A percentile compares a stretch with the other conserved stretches of the same genome.
These are phyloP conservation scores for Ylistrum balloti DNA, from an alignment of 1,140 invertebrate species.

Conservation along the genomic window DNA sequence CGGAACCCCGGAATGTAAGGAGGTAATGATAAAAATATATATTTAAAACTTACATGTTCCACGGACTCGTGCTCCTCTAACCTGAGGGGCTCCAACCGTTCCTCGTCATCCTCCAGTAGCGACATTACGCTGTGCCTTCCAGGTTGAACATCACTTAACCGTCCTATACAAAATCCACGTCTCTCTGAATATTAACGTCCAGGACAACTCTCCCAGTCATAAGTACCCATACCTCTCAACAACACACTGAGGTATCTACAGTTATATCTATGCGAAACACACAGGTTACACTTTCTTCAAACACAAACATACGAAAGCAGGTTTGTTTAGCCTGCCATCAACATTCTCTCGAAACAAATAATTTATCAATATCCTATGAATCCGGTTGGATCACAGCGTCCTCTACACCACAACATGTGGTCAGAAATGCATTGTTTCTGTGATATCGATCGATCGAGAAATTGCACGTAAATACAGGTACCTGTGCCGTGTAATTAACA, in stretches of 20 bases:
- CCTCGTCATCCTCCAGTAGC: not conserved
- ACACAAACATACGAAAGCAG: not conserved
- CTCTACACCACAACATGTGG: not conserved
- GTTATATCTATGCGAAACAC: no score
- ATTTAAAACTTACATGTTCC: not conserved
- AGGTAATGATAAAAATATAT: not conserved
- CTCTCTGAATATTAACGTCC: not conserved
- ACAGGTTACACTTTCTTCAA: not conserved
- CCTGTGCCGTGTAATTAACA: not conserved
- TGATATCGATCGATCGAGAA: not conserved
- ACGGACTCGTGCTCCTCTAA: not conserved
- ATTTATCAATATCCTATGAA: constrained; percentile 6
- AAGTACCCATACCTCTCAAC: not conserved
- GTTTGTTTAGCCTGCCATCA: not conserved
- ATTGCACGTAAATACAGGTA: not conserved
- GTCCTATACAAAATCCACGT: not conserved
- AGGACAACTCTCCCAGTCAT: not conserved
- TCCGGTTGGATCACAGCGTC: not conserved
- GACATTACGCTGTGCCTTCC: not conserved
- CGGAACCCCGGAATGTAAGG: not conserved
- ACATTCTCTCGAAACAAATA: not conserved
- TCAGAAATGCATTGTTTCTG: constrained; percentile 9
- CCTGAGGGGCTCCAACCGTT: not conserved
- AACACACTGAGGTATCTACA: not conserved
- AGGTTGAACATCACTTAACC: not conserved